Evolutionary conservation across 2,888 invertebrate genomes (phyloP).

Genomic region (Orthonychiurus folsomi): DNA sequence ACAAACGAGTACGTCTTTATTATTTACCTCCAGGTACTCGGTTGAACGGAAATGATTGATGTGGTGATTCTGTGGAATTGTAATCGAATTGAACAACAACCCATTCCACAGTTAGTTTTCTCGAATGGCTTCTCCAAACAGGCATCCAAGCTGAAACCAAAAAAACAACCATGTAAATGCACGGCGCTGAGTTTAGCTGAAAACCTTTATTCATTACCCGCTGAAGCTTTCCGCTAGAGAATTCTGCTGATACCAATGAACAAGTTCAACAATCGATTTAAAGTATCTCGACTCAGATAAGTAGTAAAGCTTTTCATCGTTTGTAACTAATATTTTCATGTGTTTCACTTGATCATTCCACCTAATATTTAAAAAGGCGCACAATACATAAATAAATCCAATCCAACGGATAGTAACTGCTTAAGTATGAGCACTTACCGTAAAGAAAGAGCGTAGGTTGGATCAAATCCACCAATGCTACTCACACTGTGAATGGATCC

Average conservation of each 20-base stretch:
- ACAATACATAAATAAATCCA: too few species aligned
- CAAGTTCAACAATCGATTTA: constrained; percentile 80
- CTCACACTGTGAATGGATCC: constrained; percentile 12
- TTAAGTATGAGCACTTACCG: constrained; percentile 58
- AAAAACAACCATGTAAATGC: constrained; percentile 36
- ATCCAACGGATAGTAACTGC: too few species aligned
- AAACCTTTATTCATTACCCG: constrained; percentile 50
- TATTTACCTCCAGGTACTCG: not conserved
- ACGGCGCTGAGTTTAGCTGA: not conserved
- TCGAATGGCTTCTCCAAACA: constrained; percentile 72
- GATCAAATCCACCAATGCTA: constrained; percentile 54
- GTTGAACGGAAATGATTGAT: constrained; percentile 1
- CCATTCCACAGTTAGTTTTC: not conserved
- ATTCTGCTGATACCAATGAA: constrained; percentile 84
- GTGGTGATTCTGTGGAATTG: not conserved
- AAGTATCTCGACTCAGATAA: constrained; percentile 85
- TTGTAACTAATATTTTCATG: constrained; percentile 64
- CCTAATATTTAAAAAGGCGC: constrained; percentile 47
- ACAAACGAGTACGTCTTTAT: too few species aligned
- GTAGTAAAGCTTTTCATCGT: constrained; percentile 59
- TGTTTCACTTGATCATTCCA: constrained; percentile 84
- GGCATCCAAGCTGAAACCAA: constrained; percentile 62
- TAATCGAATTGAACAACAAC: not conserved
- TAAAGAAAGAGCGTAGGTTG: constrained; percentile 72
- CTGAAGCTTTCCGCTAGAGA: constrained; percentile 89